A percentile compares a stretch with the other conserved stretches of the same genome.
Evolutionary conservation across 2,113 vertebrate genomes (phyloP).

Genomic region (Gasterosteus nipponicus): DNA sequence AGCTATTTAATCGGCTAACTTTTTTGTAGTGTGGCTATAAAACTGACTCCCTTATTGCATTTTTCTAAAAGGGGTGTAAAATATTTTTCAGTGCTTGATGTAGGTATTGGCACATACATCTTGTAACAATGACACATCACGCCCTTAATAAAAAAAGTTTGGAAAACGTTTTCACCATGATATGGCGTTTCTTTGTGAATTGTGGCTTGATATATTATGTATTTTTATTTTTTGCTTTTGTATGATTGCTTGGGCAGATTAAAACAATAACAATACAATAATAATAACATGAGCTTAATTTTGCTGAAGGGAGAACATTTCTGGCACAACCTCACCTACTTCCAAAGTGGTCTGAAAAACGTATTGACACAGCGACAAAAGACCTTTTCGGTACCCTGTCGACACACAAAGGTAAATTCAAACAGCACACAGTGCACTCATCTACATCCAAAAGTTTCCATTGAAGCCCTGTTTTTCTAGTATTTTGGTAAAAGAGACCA

Average conservation of each 20-base stretch:
- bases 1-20: background rate
- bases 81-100: background rate
- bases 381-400: background rate
- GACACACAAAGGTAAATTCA: background rate
- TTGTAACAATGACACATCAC: background rate
- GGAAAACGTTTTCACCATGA: background rate
- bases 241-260: background rate
- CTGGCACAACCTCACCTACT: too few species aligned
- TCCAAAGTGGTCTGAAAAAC: background rate
- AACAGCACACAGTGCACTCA: background rate
- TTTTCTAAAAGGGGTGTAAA: slow-evolving; percentile 1
- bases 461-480: background rate
- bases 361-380: background rate
- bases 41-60: background rate
- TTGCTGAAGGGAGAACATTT: slow-evolving; percentile 1
- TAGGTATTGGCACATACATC: background rate
- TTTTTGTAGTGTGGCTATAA: background rate
- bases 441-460: background rate
- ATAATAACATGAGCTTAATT: slow-evolving; percentile 7
- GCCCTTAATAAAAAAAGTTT: slow-evolving; percentile 27
- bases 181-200: background rate
- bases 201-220: background rate
- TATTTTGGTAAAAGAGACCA: background rate
- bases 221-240: background rate
- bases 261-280: background rate